Base-by-base conservation (phyloP, 2,113 vertebrate genomes). In the Sander vitreus region DNA sequence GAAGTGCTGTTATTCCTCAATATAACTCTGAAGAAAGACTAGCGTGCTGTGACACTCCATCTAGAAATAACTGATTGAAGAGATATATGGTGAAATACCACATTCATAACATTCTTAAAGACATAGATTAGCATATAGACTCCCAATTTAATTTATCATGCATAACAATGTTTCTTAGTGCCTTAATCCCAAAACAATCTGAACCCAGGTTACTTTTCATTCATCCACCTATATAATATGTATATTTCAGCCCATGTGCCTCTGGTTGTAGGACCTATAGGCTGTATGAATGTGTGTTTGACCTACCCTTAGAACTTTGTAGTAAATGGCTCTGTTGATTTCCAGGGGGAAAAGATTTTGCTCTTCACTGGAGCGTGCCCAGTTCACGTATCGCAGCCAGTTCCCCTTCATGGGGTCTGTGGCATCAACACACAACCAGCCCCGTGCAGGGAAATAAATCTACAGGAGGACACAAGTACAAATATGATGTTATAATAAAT, bases 391-490 rank as follows among this genome's bases (percentile, higher is more conserved):
- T 0, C 97, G 96, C 27, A 98, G 91, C 97, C 97, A 98, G 88
- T 99, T 99, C 21, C 97, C 97, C 76, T 97, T 97, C 89, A 93
- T 83, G 2, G 97, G 97, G 76, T 99, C 97, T 0, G 97, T 97
- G 87, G 98, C 97, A 45, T 98, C 97, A 2, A 99, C 95, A 90
- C 98, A 99, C 97, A 98, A 98, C 97, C 97, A 98, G 5, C 97
- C 97, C 86, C 97, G 75, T 27, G 96, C 95, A 9, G 97, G 97
- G 87, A 97, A 99, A 85, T 99, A 98, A 0, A 98, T 97, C 98
- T 91, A 76, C 65, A 54, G 74, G 13, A 54, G 72, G 15, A 23
- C 48, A 88, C 13, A 64, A 3, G 43, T 23, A 43, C 25, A 64
- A 59, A 62, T 21, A 59, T 3, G 9, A 54, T 0, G 4, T n/a